phyloP scores from a whole-genome alignment of 1,140 invertebrate genomes.

The Ridgeia piscesae region DNA sequence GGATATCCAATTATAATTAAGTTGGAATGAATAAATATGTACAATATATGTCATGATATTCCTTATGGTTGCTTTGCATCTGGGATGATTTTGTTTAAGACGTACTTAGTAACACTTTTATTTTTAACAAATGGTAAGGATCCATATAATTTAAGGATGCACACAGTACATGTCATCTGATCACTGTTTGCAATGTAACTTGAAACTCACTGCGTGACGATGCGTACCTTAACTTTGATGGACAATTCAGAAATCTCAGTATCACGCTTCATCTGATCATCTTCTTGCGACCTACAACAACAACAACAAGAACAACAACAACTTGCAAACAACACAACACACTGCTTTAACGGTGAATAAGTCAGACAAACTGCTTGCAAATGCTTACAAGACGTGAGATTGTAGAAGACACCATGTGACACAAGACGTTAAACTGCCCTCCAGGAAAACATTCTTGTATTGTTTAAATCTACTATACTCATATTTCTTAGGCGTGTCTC shows the following conservation, averaged over 20 bases:
- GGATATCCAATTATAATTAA: too few species aligned
- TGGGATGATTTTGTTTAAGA: too few species aligned
- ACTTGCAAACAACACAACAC: background rate
- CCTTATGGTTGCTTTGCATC: too few species aligned
- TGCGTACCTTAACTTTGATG: conserved; percentile 4
- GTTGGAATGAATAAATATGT: too few species aligned
- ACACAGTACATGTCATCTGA: too few species aligned
- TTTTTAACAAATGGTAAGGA: too few species aligned
- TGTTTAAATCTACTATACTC: too few species aligned
- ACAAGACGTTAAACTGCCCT: background rate
- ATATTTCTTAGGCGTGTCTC: too few species aligned
- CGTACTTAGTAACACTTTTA: too few species aligned
- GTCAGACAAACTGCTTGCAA: background rate
- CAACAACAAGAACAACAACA: background rate
- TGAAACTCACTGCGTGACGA: background rate
- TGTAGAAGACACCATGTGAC: background rate
- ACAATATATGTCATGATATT: too few species aligned
- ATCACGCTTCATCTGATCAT: conserved; percentile 7
- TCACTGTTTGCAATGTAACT: background rate
- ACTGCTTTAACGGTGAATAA: background rate
- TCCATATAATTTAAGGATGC: too few species aligned
- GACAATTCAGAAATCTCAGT: background rate
- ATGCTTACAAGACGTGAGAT: background rate
- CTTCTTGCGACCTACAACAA: conserved; percentile 10
- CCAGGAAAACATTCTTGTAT: too few species aligned